These are phyloP conservation scores for Sprattus sprattus DNA, from an alignment of 2,113 vertebrate species.

Conservation along the genomic window DNA sequence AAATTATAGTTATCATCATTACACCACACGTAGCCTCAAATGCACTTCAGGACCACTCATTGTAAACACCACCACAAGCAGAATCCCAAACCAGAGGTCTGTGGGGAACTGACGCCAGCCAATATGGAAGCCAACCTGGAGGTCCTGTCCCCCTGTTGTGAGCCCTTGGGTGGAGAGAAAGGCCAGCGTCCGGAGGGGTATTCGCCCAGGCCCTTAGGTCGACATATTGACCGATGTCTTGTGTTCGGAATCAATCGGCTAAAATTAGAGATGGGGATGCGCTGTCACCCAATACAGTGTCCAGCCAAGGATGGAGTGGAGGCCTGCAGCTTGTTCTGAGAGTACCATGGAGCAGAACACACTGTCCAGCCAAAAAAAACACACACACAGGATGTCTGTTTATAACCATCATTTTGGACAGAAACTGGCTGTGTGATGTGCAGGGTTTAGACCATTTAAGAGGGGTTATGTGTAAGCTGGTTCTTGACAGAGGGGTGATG, in stretches of 20 bases:
- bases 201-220: slow-evolving; percentile 20
- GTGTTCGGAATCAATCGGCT: slow-evolving; percentile 34
- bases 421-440: neutral
- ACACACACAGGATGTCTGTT: too few relatives aligned
- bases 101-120: neutral
- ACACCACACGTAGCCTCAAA: neutral
- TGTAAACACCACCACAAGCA: neutral
- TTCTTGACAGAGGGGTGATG: neutral
- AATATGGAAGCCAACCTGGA: neutral
- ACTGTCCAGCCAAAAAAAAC: neutral
- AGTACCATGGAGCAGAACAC: too few relatives aligned
- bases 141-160: neutral
- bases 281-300: slow-evolving; percentile 29
- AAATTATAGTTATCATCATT: neutral
- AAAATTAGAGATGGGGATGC: slow-evolving; percentile 27
- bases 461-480: too few relatives aligned
- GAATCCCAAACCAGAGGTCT: neutral
- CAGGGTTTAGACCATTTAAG: neutral
- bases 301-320: neutral
- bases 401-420: neutral
- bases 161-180: neutral
- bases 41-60: neutral
- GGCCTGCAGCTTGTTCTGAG: neutral
- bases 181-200: neutral
- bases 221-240: slow-evolving; percentile 38